A percentile compares a stretch with the other conserved stretches of the same genome.
phyloP scores from a whole-genome alignment of 1,140 invertebrate genomes.

The Saccostrea echinata region DNA sequence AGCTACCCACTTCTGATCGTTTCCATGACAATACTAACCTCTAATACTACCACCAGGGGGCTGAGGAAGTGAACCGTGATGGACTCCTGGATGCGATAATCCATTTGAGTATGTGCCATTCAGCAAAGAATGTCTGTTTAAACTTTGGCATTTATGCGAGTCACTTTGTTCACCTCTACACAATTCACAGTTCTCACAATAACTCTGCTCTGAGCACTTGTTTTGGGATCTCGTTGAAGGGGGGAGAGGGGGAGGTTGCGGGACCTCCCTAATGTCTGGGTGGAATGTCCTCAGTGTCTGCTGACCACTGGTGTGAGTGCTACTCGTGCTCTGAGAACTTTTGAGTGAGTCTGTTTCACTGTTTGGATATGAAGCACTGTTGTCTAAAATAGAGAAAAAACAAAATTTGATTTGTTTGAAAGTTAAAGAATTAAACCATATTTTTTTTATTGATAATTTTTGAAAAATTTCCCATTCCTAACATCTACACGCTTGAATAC shows the following conservation, averaged over 20 bases:
- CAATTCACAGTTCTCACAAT: constrained; percentile 52
- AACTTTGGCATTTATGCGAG: constrained; percentile 47
- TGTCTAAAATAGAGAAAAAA: constrained; percentile 59
- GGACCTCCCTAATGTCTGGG: constrained; percentile 54
- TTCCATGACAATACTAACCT: constrained; percentile 33
- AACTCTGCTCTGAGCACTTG: not conserved
- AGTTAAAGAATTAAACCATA: no score
- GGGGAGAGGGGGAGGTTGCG: not conserved
- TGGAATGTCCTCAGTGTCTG: constrained; percentile 72
- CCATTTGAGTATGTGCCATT: constrained; percentile 51
- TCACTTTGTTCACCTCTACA: constrained; percentile 44
- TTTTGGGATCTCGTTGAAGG: not conserved
- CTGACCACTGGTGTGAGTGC: constrained; percentile 66
- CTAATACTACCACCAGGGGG: constrained; percentile 50
- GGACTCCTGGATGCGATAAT: constrained; percentile 41
- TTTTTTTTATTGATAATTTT: no score
- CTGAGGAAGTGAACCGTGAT: constrained; percentile 58
- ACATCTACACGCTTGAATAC: no score
- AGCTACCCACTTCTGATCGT: no score
- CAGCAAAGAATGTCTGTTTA: constrained; percentile 56
- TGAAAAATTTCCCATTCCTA: no score
- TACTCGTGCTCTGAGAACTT: constrained; percentile 73
- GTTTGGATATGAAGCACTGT: constrained; percentile 70
- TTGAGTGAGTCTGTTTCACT: constrained; percentile 75
- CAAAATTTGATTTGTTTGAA: not conserved